Evolutionary conservation across 2,113 vertebrate species (phyloP).

Genomic region (Columba janthina): DNA sequence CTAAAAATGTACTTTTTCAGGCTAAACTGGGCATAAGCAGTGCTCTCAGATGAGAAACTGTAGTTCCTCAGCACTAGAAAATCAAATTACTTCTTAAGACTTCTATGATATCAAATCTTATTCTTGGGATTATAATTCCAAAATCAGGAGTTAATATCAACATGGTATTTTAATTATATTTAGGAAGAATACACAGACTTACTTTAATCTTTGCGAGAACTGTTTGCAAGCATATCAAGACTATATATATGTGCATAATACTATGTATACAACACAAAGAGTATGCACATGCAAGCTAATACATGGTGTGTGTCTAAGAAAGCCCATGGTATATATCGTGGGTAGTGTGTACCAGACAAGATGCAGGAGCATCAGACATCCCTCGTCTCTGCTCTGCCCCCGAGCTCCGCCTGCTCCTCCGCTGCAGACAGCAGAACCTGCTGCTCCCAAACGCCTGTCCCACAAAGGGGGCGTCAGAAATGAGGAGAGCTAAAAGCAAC

Average conservation of each 20-base stretch:
- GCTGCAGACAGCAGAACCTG: too few species aligned
- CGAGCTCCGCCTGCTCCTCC: not conserved
- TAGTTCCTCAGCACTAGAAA: not conserved
- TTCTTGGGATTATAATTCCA: not conserved
- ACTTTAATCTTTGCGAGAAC: too few species aligned
- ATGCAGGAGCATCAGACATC: not conserved
- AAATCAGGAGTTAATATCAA: not conserved
- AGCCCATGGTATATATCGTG: not conserved
- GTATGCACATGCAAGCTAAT: not conserved
- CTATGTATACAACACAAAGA: too few species aligned
- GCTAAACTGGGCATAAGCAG: not conserved
- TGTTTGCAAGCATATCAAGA: not conserved
- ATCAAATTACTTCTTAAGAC: not conserved
- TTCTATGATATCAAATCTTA: not conserved
- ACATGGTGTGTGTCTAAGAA: not conserved
- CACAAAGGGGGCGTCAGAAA: not conserved
- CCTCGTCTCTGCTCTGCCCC: not conserved
- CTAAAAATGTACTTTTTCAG: not conserved
- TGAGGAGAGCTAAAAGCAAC: not conserved
- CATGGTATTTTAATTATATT: not conserved
- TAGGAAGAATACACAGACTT: not conserved
- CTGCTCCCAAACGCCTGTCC: not conserved
- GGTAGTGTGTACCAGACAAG: not conserved
- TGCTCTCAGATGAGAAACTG: not conserved
- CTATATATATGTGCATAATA: not conserved